Conservation (phyloP, 2,113 vertebrate genomes). For the Jaculus jaculus region DNA sequence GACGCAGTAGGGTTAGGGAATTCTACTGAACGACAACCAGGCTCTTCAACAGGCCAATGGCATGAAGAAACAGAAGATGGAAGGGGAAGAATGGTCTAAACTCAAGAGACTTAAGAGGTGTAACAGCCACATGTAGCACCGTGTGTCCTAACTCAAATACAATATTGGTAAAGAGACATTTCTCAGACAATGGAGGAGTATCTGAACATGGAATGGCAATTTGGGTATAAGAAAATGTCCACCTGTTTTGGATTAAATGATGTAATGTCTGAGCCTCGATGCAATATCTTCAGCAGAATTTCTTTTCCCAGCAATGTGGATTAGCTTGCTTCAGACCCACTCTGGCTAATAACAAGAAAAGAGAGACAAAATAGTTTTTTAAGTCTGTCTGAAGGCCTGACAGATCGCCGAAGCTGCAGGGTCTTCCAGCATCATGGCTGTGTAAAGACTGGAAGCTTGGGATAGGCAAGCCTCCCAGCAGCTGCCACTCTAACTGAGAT, state of each 20-base stretch:
- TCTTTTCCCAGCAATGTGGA: background rate
- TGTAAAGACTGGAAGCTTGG: background rate
- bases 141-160: background rate
- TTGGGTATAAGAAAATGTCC: background rate
- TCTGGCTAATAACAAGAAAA: background rate
- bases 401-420: background rate
- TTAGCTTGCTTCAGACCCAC: background rate
- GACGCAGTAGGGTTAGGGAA: background rate
- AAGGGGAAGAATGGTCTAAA: background rate
- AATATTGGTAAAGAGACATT: background rate
- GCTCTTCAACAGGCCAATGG: background rate
- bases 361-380: background rate
- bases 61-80: background rate
- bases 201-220: background rate
- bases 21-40: background rate
- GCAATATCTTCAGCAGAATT: conserved; percentile 7
- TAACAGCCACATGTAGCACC: background rate
- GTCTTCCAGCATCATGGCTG: background rate
- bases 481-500: background rate
- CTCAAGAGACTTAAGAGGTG: background rate
- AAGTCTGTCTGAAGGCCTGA: background rate
- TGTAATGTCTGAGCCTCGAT: background rate
- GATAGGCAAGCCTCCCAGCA: background rate
- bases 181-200: background rate
- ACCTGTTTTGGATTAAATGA: conserved; percentile 13